Conservation (phyloP, 1,140 invertebrate species). For the Rhyzopertha dominica region DNA sequence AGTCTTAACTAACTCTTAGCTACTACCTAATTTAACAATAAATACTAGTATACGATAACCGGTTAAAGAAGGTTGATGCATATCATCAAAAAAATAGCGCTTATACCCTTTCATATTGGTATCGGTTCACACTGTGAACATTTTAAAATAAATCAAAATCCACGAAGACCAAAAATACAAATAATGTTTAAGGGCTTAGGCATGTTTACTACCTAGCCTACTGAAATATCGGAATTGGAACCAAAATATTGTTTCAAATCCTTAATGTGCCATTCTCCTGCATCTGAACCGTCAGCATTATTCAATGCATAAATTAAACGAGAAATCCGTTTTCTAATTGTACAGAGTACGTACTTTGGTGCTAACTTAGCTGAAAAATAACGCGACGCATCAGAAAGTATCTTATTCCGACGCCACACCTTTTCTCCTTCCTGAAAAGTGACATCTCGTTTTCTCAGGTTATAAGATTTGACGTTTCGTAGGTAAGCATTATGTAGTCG, state of each 20-base stretch:
- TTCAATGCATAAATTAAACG: conserved; percentile 5
- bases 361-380: conserved; percentile 17
- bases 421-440: conserved; percentile 1
- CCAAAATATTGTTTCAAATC: conserved; percentile 7
- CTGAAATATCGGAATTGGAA: neutral
- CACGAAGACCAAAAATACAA: no score
- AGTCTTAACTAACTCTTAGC: no score
- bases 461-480: conserved; percentile 5
- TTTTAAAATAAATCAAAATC: no score
- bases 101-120: no score
- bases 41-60: no score
- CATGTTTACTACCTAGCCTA: no score
- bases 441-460: conserved; percentile 3
- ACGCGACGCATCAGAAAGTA: conserved; percentile 12
- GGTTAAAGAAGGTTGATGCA: no score
- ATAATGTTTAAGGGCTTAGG: no score
- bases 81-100: no score
- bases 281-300: neutral
- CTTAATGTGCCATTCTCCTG: conserved; percentile 6
- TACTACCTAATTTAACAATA: no score
- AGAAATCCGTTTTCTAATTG: neutral
- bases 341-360: conserved; percentile 12
- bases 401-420: conserved; percentile 7
- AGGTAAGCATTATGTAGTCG: conserved; percentile 2
- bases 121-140: no score